phyloP scores from a whole-genome alignment of 2,888 invertebrate genomes.

The Linnaemya vulpina region DNA sequence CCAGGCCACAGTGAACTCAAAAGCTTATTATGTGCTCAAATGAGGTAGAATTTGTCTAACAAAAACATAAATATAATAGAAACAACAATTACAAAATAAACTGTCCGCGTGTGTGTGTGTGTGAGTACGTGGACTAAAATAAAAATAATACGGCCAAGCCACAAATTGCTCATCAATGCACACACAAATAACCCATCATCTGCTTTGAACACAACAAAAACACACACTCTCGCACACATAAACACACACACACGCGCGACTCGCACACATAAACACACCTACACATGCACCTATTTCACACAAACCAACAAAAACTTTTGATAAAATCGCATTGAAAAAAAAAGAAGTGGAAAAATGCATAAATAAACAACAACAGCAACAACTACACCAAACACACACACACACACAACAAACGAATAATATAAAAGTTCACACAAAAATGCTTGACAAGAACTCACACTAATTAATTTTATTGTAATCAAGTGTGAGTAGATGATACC shows the following conservation, averaged over 20 bases:
- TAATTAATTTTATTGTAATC: constrained; percentile 67
- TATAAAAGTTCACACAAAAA: constrained; percentile 55
- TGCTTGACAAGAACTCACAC: constrained; percentile 65
- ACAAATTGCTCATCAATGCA: constrained; percentile 74
- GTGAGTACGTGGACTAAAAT: constrained; percentile 16
- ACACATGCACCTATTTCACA: constrained; percentile 57
- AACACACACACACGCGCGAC: too few species aligned
- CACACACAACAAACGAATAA: neutral
- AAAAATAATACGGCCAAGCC: constrained; percentile 73
- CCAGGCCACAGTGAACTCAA: constrained; percentile 8
- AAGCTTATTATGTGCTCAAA: constrained; percentile 47
- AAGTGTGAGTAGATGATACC: constrained; percentile 11
- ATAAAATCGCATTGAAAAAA: constrained; percentile 16
- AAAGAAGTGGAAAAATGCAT: constrained; percentile 48
- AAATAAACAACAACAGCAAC: constrained; percentile 21
- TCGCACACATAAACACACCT: neutral
- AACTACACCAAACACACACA: constrained; percentile 1
- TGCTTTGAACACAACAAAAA: constrained; percentile 17
- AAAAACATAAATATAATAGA: constrained; percentile 58
- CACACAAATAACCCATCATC: constrained; percentile 74
- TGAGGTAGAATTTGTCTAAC: constrained; percentile 70
- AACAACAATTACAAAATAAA: constrained; percentile 20
- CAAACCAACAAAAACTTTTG: constrained; percentile 54
- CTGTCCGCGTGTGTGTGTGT: neutral
- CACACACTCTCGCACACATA: neutral